Evolutionary conservation across 2,797 vertebrate genomes (phyloP), one percentile per base, ranked within the genome.

Genomic region (Centroberyx gerrardi): DNA sequence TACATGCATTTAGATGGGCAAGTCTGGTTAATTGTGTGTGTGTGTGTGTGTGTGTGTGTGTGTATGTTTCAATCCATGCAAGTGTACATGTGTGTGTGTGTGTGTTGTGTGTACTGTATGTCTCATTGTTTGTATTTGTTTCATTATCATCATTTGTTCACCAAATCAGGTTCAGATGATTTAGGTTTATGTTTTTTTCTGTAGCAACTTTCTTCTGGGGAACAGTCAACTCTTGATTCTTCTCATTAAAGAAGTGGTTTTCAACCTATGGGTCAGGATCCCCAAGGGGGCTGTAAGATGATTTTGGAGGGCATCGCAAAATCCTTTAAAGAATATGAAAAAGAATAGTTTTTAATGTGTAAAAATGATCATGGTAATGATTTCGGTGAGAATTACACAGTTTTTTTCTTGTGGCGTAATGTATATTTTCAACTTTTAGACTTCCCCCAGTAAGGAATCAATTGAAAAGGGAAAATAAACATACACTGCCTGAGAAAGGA

Each of bases 1-100:
- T 62, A 44, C 9, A 5, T 61, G 66, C 38, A 29, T 80, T 62
- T 42, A 69, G 65, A 78, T 69, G 38, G 63, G 27, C n/a, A 7
- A 38, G 48, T 53, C 38, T 48, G 53, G 18, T 71, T 38, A 27
- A 31, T 74, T 36, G 33, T 36, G 33, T 36, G 33, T 36, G 52
- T 22, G 22, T 22, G 22, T 22, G 22, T 22, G 22, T 22, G 22
- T 22, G 18, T 55, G 17, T 36, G 63, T 76, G 56, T 74, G 61
- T 59, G 17, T 66, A 27, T 12, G 66, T 80, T 13, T 63, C 40
- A 61, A 52, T 73, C 46, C 63, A 62, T 70, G 27, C 9, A 36
- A 44, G 22, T 38, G 48, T 28, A 27, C n/a, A n/a, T n/a, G n/a
- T 14, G 66, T 22, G 6, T 36, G 10, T 29, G n/a, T 28, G 28